Base-by-base conservation (phyloP, 2,113 vertebrate genomes). In the Gorsachius goisagi region DNA sequence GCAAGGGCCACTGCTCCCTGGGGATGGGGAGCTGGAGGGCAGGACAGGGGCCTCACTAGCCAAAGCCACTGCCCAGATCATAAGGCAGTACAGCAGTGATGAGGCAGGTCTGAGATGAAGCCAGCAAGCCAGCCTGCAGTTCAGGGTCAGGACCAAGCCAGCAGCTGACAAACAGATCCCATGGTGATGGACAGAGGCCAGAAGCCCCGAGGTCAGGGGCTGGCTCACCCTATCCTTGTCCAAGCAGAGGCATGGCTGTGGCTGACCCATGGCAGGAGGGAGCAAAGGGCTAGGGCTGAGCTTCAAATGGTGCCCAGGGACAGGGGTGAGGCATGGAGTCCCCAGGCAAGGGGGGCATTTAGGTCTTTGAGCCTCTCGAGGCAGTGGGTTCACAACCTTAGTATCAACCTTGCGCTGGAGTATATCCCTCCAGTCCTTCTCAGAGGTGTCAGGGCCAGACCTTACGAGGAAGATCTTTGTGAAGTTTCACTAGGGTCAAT, bases 11-110 rank as follows among this genome's bases (percentile, higher is more conserved):
- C 26, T 60, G 28, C 5, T 80, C 24, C 39, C 39, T 41, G 28
- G 7, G 14, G 11, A 16, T 2, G 2, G 35, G 26, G 17, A 56
- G 26, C 7, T 0, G 5, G 12, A 17, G 4, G 15, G 11, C 16
- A 49, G 39, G 39, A 62, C 22, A 50, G 26, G 24, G 41, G 8
- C 15, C 41, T 81, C 32, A 47, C 53, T 27, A 55, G 39, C 11
- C n/a, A 30, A n/a, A 74, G n/a, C 18, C 47, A 62, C 18, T 44
- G 22, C 12, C 10, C 18, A 11, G 21, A 16, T 24, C 1, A 2
- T 44, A 19, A 75, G 15, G 32, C 7, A 1, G 32, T 63, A 24
- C 14, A 49, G 32, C 1, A 2, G n/a, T 68, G 28, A 39, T 0
- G 5, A 62, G 28, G 11, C 10, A 39, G 47, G 15, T 28, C 26